These are phyloP conservation scores for Zingel zingel DNA, from an alignment of 2,113 vertebrate genomes.

Conservation along the genomic window DNA sequence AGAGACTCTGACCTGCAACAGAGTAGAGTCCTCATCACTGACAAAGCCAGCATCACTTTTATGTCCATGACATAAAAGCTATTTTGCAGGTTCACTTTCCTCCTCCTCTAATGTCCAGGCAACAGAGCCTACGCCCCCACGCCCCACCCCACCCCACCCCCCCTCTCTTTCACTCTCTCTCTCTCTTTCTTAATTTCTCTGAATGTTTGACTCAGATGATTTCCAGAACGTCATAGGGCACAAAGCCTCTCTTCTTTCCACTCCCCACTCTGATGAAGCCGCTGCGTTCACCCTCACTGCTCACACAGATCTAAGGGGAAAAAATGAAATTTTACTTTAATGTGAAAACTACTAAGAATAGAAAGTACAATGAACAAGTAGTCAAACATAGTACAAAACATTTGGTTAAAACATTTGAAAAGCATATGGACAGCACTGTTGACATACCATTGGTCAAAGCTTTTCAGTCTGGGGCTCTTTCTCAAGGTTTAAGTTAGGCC, in stretches of 20 bases:
- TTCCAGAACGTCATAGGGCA: conserved; percentile 92
- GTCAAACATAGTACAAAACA: not conserved
- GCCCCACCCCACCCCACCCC: conserved; percentile 15
- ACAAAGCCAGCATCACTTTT: conserved; percentile 14
- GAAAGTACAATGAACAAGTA: no score
- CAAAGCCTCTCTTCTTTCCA: conserved; percentile 95
- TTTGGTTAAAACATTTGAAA: not conserved
- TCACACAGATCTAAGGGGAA: conserved; percentile 90
- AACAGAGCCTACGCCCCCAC: conserved; percentile 52
- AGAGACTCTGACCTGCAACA: conserved; percentile 32
- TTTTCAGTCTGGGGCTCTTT: not conserved
- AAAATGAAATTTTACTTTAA: not conserved
- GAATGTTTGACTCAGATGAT: conserved; percentile 87
- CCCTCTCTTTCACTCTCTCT: not conserved
- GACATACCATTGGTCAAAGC: no score
- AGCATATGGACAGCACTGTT: not conserved
- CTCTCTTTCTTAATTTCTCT: conserved; percentile 11
- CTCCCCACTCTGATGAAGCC: conserved; percentile 95
- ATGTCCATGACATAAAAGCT: conserved; percentile 17
- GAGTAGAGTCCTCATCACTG: conserved; percentile 7
- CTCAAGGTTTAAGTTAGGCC: not conserved
- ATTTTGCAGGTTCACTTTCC: conserved; percentile 23
- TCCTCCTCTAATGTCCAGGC: conserved; percentile 22
- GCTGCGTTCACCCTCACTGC: conserved; percentile 88
- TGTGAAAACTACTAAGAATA: not conserved